Base-by-base conservation (phyloP, 2,113 vertebrate species). In the Vimba vimba region DNA sequence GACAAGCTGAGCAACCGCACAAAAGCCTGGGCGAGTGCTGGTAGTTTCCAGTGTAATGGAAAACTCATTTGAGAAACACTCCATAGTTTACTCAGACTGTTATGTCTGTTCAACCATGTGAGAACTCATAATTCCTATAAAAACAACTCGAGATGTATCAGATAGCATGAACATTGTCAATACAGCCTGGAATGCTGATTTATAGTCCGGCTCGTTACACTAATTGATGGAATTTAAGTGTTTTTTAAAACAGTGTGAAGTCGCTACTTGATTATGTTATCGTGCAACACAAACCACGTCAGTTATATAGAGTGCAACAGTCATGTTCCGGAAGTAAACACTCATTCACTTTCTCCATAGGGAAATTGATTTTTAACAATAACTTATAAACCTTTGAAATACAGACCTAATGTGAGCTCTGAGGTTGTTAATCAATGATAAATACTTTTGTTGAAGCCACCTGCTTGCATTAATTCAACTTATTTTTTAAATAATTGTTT, bases 21-120 rank as follows among this genome's bases (percentile, higher is more conserved):
- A 80, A 66, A 80, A 75, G 75, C 7, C 30, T 21, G n/a, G 81
- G 62, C 27, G 39, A 52, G 79, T 25, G 33, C 78, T 68, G 27
- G 36, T 59, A 6, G 43, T 45, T 43, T 82, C 64, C 60, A 47
- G 45, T 12, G 43, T 50, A 27, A 79, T 55, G 77, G 64, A 68
- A 79, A 85, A 23, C 82, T 85, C 43, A 36, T 85, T 33, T 60
- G 17, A 77, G 59, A 85, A 78, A 64, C 73, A 85, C 47, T 76
- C 45, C 62, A 68, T 7, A 75, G 82, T 45, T 60, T 76, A 45
- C n/a, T 76, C 36, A 30, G 17, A 75, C 23, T 74, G 71, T 74
- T 74, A 74, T 74, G 82, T 45, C 76, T 39, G 52, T 79, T 79
- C 55, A 59, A 23, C 69, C 55, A 57, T 74, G 77, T 74, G 55